Base-by-base conservation (phyloP, 2,113 vertebrate genomes). In the Scortum barcoo region DNA sequence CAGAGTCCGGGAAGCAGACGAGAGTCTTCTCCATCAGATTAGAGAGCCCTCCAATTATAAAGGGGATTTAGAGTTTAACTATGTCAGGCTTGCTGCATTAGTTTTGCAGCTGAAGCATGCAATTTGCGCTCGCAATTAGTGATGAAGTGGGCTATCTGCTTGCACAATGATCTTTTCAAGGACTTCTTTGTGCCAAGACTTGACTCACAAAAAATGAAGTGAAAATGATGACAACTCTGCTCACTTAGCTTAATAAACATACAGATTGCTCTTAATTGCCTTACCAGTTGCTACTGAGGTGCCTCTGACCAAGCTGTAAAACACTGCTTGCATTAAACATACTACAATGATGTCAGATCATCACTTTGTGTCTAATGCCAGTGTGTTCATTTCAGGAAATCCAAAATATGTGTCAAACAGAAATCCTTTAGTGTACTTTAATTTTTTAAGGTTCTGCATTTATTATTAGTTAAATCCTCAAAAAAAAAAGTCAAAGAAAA, bases 41-140 rank as follows among this genome's bases (percentile, higher is more conserved):
- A 71, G 56, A 71, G 53, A 77, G 73, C 76, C 36, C 77, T 86
- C 78, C 58, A 84, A 67, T 72, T 68, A 85, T 57, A 36, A 66
- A 61, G 72, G 50, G 60, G 17, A 71, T 60, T 66, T 33, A 61
- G 66, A 78, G 73, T 72, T 69, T 24, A 80, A 77, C 72, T 26
- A 48, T 53, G 48, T 7, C 81, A 54, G 74, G 24, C 19, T 56
- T 46, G 86, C 66, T 71, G 38, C 46, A 75, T 81, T 81, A 28
- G 70, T 54, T 75, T 67, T 30, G 69, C 50, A 81, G 77, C 77
- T 81, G 26, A 78, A 81, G 78, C 69, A 53, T 58, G 72, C 62
- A 63, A 84, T 83, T 82, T 79, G 66, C 72, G 61, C 60, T 63
- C 1, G 0, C 62, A 85, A 76, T 83, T 61, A 80, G 36, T 36